A percentile compares a stretch with the other conserved stretches of the same genome.
Conservation (phyloP, 1,140 invertebrate genomes). For the Camponotus floridanus region DNA sequence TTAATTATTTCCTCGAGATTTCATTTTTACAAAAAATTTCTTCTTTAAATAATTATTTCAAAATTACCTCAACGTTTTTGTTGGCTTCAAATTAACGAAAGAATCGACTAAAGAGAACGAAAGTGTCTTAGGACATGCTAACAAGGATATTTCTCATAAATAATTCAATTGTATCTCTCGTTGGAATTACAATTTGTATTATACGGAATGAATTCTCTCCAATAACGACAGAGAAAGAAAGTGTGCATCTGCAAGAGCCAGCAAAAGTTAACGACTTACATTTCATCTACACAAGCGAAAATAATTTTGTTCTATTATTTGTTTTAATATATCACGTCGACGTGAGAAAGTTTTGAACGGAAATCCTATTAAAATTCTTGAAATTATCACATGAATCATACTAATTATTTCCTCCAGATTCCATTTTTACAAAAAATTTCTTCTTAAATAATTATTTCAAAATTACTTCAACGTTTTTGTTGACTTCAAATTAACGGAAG, state of each 20-base stretch:
- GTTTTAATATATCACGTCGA: too few relatives aligned
- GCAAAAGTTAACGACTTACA: conserved; percentile 5
- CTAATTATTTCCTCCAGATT: too few relatives aligned
- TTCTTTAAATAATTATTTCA: too few relatives aligned
- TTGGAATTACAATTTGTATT: conserved; percentile 21
- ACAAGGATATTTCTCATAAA: conserved; percentile 19
- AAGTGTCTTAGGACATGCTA: neutral
- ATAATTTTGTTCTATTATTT: neutral
- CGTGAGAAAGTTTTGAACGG: too few relatives aligned
- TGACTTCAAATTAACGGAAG: neutral
- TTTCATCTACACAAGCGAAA: neutral
- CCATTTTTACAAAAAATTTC: too few relatives aligned
- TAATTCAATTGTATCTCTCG: conserved; percentile 28
- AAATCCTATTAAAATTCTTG: too few relatives aligned
- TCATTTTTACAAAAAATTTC: too few relatives aligned
- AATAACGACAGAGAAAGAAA: conserved; percentile 13
- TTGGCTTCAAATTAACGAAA: neutral
- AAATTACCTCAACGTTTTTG: neutral
- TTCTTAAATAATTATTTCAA: too few relatives aligned
- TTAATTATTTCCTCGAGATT: too few relatives aligned
- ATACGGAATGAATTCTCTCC: conserved; percentile 31
- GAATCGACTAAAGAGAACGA: neutral
- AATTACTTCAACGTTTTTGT: neutral
- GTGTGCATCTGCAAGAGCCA: neutral
- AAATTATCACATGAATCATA: too few relatives aligned